Evolutionary conservation across 2,888 invertebrate genomes (phyloP).

Genomic region (Limnephilus marmoratus): DNA sequence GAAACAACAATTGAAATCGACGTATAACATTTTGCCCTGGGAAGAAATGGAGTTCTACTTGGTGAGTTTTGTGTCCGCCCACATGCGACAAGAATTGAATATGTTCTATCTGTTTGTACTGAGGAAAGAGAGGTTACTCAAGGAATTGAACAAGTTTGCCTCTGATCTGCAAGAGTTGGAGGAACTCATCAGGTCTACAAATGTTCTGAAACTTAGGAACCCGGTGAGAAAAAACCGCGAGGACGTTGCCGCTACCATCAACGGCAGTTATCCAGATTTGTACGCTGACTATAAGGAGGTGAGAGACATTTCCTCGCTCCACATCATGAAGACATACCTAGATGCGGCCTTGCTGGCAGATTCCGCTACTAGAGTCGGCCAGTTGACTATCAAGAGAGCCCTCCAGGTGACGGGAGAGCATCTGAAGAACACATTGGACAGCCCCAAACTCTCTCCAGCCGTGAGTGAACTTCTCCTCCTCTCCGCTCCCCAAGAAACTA

Average conservation of each 20-base stretch:
- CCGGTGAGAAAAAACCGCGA: not conserved
- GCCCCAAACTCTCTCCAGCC: too few relatives aligned
- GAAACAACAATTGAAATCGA: not conserved
- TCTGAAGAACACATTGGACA: too few relatives aligned
- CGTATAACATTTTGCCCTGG: not conserved
- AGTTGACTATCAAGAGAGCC: not conserved
- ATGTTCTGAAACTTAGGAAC: not conserved
- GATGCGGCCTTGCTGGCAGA: not conserved
- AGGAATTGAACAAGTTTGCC: not conserved
- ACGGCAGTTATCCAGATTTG: not conserved
- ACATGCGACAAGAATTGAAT: not conserved
- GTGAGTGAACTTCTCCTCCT: not conserved
- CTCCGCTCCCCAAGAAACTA: not conserved
- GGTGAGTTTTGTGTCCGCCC: constrained; percentile 19
- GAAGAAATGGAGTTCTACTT: constrained; percentile 29
- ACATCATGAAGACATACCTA: not conserved
- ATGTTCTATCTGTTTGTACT: too few relatives aligned
- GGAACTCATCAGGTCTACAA: too few relatives aligned
- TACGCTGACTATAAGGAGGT: not conserved
- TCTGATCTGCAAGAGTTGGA: not conserved
- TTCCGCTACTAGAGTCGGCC: not conserved
- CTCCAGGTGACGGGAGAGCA: too few relatives aligned
- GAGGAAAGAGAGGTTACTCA: not conserved
- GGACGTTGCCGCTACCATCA: not conserved
- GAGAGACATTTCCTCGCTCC: not conserved